Percentiles rank a stretch among this genome's conserved stretches.
Conservation (phyloP, 2,113 vertebrate species). For the Rhinoderma darwinii region DNA sequence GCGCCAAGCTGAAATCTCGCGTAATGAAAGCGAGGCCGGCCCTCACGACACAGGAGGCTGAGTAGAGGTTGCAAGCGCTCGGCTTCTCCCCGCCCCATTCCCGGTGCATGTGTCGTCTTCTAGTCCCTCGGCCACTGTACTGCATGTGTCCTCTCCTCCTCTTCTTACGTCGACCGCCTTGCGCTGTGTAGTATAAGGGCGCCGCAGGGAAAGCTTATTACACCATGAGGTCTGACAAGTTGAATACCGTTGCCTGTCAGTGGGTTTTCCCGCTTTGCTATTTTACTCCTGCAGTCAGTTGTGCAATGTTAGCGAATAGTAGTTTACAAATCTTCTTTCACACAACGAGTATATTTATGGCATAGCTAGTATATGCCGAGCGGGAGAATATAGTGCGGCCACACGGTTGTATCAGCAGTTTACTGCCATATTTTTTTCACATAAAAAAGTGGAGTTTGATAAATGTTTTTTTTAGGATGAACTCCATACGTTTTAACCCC, state of each 20-base stretch:
- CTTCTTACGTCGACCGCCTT: neutral
- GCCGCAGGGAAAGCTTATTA: neutral
- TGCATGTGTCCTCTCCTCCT: neutral
- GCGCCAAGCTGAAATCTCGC: constrained; percentile 82
- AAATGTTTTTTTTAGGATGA: too few relatives aligned
- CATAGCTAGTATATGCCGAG: too few relatives aligned
- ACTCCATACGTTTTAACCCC: too few relatives aligned
- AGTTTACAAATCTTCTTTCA: too few relatives aligned
- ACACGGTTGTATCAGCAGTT: too few relatives aligned
- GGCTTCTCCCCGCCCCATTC: constrained; percentile 9
- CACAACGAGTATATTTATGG: too few relatives aligned
- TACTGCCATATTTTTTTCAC: too few relatives aligned
- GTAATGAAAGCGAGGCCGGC: constrained; percentile 64
- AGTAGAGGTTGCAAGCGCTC: neutral
- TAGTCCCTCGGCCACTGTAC: neutral
- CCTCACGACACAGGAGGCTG: constrained; percentile 14
- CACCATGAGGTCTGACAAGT: neutral
- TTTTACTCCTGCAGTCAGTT: neutral
- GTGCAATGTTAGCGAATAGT: too few relatives aligned
- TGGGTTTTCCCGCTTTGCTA: neutral
- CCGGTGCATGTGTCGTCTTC: neutral
- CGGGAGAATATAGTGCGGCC: too few relatives aligned
- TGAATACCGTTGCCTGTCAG: neutral
- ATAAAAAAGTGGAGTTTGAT: too few relatives aligned
- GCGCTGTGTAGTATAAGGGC: neutral